phyloP scores from a whole-genome alignment of 1,140 invertebrate genomes.

The Drosophila arawakana region DNA sequence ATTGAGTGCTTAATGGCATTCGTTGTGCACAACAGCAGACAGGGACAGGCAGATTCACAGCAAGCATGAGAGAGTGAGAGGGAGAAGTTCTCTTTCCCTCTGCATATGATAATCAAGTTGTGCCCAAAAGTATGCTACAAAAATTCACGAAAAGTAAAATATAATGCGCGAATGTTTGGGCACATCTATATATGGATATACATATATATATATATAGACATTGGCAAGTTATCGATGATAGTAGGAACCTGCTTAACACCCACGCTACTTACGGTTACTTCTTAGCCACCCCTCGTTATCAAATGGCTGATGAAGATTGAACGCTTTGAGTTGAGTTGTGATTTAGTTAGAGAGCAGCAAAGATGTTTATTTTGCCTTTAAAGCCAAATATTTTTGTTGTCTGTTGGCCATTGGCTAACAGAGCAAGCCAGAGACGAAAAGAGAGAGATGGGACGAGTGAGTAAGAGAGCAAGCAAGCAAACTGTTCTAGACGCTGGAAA shows the following conservation, averaged over 20 bases:
- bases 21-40: conserved; percentile 15
- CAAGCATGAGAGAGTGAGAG: neutral
- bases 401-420: conserved; percentile 35
- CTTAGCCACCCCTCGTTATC: neutral
- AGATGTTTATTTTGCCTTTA: conserved; percentile 45
- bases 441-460: neutral
- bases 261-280: neutral
- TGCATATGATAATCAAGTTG: conserved; percentile 39
- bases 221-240: conserved; percentile 14
- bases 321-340: conserved; percentile 44
- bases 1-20: conserved; percentile 82
- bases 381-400: conserved; percentile 65
- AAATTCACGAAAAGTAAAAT: conserved; percentile 11
- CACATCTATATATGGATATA: conserved; percentile 2
- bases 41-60: neutral
- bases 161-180: conserved; percentile 14
- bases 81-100: neutral
- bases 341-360: conserved; percentile 42
- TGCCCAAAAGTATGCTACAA: neutral
- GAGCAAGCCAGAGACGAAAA: neutral
- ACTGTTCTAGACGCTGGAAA: conserved; percentile 3
- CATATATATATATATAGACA: no score
- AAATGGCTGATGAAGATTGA: conserved; percentile 69
- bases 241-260: neutral
- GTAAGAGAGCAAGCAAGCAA: neutral